Percentiles rank a stretch among this genome's conserved stretches.
These are phyloP conservation scores for Glyptemys insculpta DNA, from an alignment of 2,797 vertebrate species.

Conservation along the genomic window DNA sequence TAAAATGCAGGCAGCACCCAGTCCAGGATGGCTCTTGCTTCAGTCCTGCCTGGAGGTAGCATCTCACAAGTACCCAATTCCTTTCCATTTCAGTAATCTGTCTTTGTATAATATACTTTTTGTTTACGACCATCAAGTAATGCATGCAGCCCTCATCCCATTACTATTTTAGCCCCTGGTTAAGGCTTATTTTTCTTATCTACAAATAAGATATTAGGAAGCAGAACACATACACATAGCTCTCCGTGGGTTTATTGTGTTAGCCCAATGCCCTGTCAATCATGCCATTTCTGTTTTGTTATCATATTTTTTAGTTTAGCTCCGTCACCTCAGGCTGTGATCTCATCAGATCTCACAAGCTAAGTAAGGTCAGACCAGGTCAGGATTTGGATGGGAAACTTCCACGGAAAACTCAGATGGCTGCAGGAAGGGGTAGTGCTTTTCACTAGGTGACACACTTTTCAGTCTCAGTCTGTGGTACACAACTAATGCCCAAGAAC, in stretches of 20 bases:
- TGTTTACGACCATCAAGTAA: conserved; percentile 69
- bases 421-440: conserved; percentile 25
- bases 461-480: neutral
- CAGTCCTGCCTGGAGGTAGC: conserved; percentile 64
- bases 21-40: conserved; percentile 38
- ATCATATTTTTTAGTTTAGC: conserved; percentile 69
- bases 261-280: conserved; percentile 67
- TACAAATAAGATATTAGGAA: conserved; percentile 72
- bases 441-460: neutral
- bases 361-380: conserved; percentile 61
- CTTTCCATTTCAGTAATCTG: conserved; percentile 74
- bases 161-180: conserved; percentile 72
- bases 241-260: conserved; percentile 62
- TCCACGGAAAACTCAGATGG: conserved; percentile 58
- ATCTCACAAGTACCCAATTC: conserved; percentile 65
- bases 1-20: conserved; percentile 40
- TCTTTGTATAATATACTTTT: conserved; percentile 73
- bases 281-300: conserved; percentile 73
- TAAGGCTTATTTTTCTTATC: conserved; percentile 80
- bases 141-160: conserved; percentile 72
- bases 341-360: conserved; percentile 66
- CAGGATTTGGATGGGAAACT: conserved; percentile 48
- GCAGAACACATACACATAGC: conserved; percentile 67
- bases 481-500: neutral
- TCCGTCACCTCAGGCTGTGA: conserved; percentile 63